These are phyloP conservation scores for Accipiter cooperii DNA, from an alignment of 2,113 vertebrate species.

Conservation along the genomic window DNA sequence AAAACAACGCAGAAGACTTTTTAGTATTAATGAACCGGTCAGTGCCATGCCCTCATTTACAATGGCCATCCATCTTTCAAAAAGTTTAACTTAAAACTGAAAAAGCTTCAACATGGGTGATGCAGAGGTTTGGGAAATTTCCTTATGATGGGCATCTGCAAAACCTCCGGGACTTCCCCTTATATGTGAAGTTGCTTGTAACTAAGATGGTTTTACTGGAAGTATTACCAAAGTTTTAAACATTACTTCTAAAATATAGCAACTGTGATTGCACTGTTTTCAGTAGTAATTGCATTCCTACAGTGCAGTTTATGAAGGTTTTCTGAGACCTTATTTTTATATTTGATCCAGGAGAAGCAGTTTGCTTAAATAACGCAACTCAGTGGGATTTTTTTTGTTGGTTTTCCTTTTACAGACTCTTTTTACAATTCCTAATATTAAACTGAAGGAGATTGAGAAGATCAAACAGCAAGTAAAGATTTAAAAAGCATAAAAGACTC, in stretches of 20 bases:
- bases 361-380: background rate
- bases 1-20: background rate
- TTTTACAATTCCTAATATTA: background rate
- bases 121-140: background rate
- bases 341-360: background rate
- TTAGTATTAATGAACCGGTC: background rate
- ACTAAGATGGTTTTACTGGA: background rate
- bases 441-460: background rate
- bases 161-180: background rate
- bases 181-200: background rate
- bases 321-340: background rate
- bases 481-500: background rate
- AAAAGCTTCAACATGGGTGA: background rate
- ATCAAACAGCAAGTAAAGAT: background rate
- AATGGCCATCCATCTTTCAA: background rate
- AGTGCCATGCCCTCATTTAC: background rate
- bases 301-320: background rate
- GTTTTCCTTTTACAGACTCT: background rate
- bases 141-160: background rate
- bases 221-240: background rate
- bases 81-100: background rate
- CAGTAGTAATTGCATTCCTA: background rate
- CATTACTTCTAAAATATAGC: background rate
- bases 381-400: background rate
- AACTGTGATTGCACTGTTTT: background rate